phyloP scores from a whole-genome alignment of 2,888 invertebrate genomes.

The Aspidapion aeneum region DNA sequence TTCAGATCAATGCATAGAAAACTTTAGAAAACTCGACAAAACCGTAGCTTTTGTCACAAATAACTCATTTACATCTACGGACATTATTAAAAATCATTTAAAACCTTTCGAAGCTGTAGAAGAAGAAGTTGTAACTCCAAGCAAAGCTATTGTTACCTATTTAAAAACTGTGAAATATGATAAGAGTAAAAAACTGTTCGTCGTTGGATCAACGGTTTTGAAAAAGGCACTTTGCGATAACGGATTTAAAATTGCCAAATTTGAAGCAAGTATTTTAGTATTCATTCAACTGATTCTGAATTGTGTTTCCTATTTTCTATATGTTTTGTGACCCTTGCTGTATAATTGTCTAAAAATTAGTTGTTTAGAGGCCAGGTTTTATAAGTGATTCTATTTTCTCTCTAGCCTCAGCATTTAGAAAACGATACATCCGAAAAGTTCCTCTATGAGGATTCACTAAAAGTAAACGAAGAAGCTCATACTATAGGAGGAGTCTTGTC shows the following conservation, averaged over 20 bases:
- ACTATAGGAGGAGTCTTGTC: too few relatives aligned
- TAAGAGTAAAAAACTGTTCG: slow-evolving; percentile 18
- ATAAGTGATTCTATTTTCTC: too few relatives aligned
- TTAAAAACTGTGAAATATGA: slow-evolving; percentile 15
- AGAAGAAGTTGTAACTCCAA: slow-evolving; percentile 18
- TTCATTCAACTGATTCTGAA: background rate
- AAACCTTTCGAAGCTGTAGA: slow-evolving; percentile 7
- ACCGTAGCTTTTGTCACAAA: slow-evolving; percentile 18
- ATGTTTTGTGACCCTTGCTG: too few relatives aligned
- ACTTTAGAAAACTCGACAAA: slow-evolving; percentile 17
- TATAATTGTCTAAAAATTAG: background rate
- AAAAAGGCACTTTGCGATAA: too few relatives aligned
- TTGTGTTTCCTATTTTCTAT: too few relatives aligned
- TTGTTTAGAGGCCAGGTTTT: too few relatives aligned
- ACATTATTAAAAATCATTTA: slow-evolving; percentile 1
- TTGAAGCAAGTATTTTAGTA: slow-evolving; percentile 14
- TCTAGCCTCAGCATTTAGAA: too few relatives aligned
- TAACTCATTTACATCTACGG: slow-evolving; percentile 6
- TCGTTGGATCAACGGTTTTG: slow-evolving; percentile 10
- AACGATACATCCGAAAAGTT: too few relatives aligned
- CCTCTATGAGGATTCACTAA: too few relatives aligned
- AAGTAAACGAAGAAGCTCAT: too few relatives aligned
- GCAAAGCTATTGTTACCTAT: slow-evolving; percentile 6
- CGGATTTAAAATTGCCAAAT: slow-evolving; percentile 19
- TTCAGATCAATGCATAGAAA: slow-evolving; percentile 9